These are phyloP conservation scores for Eumeta japonica DNA, from an alignment of 1,140 invertebrate species.

Conservation along the genomic window DNA sequence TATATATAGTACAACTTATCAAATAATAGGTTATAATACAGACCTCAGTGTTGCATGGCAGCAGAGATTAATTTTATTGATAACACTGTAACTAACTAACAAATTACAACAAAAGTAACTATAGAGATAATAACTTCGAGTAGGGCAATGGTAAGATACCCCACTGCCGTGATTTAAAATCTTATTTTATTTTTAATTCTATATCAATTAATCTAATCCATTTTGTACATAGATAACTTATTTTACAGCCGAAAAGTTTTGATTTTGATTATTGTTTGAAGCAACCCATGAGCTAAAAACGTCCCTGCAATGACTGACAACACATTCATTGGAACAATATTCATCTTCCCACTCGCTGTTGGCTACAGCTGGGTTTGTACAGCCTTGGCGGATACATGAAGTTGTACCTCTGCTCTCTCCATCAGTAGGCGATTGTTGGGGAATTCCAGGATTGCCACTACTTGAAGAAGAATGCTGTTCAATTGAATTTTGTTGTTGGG, in stretches of 20 bases:
- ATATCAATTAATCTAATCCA: too few relatives aligned
- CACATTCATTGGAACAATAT: constrained; percentile 97
- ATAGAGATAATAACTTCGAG: too few relatives aligned
- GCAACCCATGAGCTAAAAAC: constrained; percentile 89
- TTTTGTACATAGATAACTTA: constrained; percentile 18
- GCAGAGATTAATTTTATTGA: too few relatives aligned
- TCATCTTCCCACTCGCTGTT: constrained; percentile 96
- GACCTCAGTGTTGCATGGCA: too few relatives aligned
- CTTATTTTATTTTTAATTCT: too few relatives aligned
- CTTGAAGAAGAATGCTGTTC: constrained; percentile 30
- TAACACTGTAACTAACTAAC: too few relatives aligned
- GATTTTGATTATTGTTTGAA: constrained; percentile 71
- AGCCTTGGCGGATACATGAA: constrained; percentile 85
- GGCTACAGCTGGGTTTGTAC: constrained; percentile 84
- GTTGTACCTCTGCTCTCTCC: constrained; percentile 59
- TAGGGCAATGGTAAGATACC: too few relatives aligned
- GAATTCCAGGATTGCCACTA: constrained; percentile 35
- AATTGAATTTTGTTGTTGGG: constrained; percentile 33
- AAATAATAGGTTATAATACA: too few relatives aligned
- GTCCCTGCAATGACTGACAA: constrained; percentile 93
- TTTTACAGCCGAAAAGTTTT: constrained; percentile 55
- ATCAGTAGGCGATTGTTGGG: constrained; percentile 27
- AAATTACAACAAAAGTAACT: too few relatives aligned
- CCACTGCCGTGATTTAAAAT: too few relatives aligned
- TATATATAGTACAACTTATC: too few relatives aligned